These are phyloP conservation scores for Propithecus coquereli DNA, from an alignment of 2,113 vertebrate genomes.

Conservation along the genomic window DNA sequence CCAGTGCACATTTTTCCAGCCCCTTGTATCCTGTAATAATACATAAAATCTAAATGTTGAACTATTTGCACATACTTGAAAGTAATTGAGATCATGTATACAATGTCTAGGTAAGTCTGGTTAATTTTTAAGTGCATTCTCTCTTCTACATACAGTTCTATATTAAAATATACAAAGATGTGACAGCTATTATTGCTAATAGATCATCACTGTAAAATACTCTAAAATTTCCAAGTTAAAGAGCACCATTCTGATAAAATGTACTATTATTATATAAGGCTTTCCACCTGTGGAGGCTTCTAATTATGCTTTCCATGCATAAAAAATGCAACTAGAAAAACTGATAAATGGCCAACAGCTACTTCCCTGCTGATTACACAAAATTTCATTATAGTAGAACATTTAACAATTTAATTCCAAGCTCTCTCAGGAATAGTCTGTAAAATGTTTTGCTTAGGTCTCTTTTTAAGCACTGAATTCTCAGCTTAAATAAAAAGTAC, in stretches of 20 bases:
- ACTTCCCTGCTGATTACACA: constrained; percentile 72
- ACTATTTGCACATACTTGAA: constrained; percentile 18
- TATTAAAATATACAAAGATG: constrained; percentile 47
- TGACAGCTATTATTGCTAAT: constrained; percentile 56
- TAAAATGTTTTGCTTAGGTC: constrained; percentile 66
- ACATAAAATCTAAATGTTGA: constrained; percentile 1
- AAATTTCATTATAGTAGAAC: constrained; percentile 72
- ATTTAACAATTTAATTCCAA: constrained; percentile 72
- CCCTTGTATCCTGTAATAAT: background rate
- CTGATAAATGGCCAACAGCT: constrained; percentile 70
- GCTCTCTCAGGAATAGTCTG: constrained; percentile 59
- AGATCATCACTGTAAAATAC: constrained; percentile 52
- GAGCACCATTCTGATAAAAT: constrained; percentile 50
- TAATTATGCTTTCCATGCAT: constrained; percentile 67
- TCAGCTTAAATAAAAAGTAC: constrained; percentile 59
- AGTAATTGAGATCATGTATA: constrained; percentile 2
- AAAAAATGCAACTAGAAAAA: constrained; percentile 58
- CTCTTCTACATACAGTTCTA: background rate
- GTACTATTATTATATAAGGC: constrained; percentile 20
- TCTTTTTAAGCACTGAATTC: constrained; percentile 53
- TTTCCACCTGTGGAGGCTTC: constrained; percentile 51
- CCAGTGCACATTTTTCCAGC: background rate
- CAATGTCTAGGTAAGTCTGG: background rate
- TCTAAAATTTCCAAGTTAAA: constrained; percentile 63
- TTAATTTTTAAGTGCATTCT: constrained; percentile 36